Evolutionary conservation across 1,140 invertebrate species (phyloP), one percentile per base, ranked within the genome.

Genomic region (Pectinophora gossypiella): DNA sequence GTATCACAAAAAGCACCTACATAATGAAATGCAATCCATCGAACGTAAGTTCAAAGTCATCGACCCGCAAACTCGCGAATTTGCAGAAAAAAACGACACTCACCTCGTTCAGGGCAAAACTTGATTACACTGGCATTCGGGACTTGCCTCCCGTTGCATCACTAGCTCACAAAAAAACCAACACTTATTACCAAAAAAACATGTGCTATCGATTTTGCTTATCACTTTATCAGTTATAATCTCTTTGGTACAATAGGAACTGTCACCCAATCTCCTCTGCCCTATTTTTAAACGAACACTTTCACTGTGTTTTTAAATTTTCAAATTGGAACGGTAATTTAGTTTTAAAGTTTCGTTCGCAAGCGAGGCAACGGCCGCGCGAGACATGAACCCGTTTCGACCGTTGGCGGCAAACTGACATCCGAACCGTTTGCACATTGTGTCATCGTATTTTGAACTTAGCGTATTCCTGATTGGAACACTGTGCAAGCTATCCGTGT

Each of bases 51-150:
- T 32, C 27, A n/a, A 32, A 32, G 27, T 9, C 27, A 32, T 12
- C 27, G 27, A 7, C 27, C n/a, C 27, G 27, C 9, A n/a, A 2
- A 9, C n/a, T 9, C 7, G n/a, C 27, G 7, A 32, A 9, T 32
- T 32, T n/a, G 7, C 27, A 32, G 27, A 3, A 32, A 3, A 32
- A 32, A 58, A 73, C 49, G 48, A 52, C 13, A 77, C 75, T 83
- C 64, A 83, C 79, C 79, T 77, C 52, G 54, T 56, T 76, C 65
- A 72, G 48, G 50, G 64, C 61, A 59, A 75, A 80, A 76, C 73
- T 72, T 65, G 75, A 75, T 75, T 76, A 74, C 51, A 68, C 50
- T 47, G 61, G 56, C 60, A 72, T 73, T 65, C 76, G 56, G 68
- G 63, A 71, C 63, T 68, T 56, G 62, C 53, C 60, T 48, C 43